Percentiles rank a stretch among this genome's conserved stretches.
These are phyloP conservation scores for Parauchenoglanis punctatus DNA, from an alignment of 2,797 vertebrate genomes.

Conservation along the genomic window DNA sequence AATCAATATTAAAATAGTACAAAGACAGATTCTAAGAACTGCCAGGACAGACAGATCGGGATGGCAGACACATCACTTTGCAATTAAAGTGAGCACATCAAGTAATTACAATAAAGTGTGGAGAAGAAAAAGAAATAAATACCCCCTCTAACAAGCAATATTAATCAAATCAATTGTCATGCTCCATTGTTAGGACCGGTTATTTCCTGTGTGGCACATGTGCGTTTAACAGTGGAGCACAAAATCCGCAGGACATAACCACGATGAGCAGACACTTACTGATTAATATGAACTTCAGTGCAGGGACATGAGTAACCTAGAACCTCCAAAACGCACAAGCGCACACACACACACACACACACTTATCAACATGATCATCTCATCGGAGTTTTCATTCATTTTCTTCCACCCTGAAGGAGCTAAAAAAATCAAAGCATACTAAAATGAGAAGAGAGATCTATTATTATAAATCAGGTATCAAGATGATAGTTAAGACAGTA, in stretches of 20 bases:
- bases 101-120: slow-evolving; percentile 2
- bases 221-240: not conserved
- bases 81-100: slow-evolving; percentile 27
- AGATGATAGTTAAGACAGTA: not conserved
- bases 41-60: not conserved
- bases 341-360: not conserved
- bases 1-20: not conserved
- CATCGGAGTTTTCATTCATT: not conserved
- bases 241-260: slow-evolving; percentile 36
- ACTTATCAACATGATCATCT: not conserved
- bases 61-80: slow-evolving; percentile 16
- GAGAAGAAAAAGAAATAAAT: not conserved
- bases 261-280: slow-evolving; percentile 73
- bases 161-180: not conserved
- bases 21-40: not conserved
- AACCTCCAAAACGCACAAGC: slow-evolving; percentile 73
- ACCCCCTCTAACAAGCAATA: slow-evolving; percentile 1
- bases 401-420: not conserved
- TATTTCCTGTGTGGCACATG: not conserved
- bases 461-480: not conserved
- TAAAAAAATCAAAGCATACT: not conserved
- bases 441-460: slow-evolving; percentile 10
- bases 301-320: slow-evolving; percentile 75
- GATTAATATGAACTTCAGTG: slow-evolving; percentile 75
- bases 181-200: not conserved